Evolutionary conservation across 2,113 vertebrate genomes (phyloP), one percentile per base, ranked within the genome.

Genomic region (Prochilodus magdalenae): DNA sequence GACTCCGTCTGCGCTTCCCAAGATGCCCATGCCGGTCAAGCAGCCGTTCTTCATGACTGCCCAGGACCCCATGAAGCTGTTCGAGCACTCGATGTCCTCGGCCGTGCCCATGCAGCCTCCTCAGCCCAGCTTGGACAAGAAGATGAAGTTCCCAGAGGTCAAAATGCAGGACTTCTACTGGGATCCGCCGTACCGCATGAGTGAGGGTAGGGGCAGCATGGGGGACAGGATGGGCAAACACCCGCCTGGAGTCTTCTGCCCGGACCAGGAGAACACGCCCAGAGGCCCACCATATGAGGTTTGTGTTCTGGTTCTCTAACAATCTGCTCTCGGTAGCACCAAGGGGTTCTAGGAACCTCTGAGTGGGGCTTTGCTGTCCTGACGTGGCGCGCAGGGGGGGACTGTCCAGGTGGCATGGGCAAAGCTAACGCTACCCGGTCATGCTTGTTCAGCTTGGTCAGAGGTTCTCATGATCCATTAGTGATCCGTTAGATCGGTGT

Each of bases 101-200:
- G 88, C 93, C 79, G 91, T 94, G 0, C 90, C 94, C 73, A 89
- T 94, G 91, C 96, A 96, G 91, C 93, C 96, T 24, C 95, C 74
- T 40, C 86, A 88, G 44, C 13, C 89, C 83, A 88, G 12, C 85
- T 90, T 98, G 85, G 98, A 99, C 90, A 99, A 99, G 92, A 98
- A 98, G 92, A 94, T 96, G 90, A 98, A 98, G 95, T 99, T 95
- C 85, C 94, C 95, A 79, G 96, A 97, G 85, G 93, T 97, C 65
- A 97, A 97, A 89, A 90, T 97, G 91, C 94, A 95, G 82, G 97
- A 98, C 72, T 96, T 96, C 93, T 97, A 96, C 91, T 98, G 98
- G 98, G 97, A 98, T 73, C 91, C 96, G 27, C 86, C 95, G 11
- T 98, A 97, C 87, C 92, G 93, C 79, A 88, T 97, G 89, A 88